Conservation (phyloP, 2,888 invertebrate genomes). For the Metellina segmentata region DNA sequence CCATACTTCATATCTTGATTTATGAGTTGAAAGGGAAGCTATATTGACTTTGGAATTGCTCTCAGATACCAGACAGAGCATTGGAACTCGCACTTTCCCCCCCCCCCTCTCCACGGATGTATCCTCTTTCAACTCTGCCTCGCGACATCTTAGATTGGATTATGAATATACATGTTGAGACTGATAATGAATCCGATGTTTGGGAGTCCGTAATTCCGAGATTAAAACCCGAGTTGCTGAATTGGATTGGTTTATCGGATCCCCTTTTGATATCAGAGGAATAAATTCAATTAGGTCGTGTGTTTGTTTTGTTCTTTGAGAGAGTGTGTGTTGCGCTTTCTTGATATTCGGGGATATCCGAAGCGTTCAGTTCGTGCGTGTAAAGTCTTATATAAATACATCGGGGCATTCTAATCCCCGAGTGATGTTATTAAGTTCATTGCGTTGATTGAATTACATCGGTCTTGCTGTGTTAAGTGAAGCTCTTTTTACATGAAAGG, state of each 20-base stretch:
- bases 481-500: too few relatives aligned
- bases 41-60: conserved; percentile 39
- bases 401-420: too few relatives aligned
- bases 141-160: conserved; percentile 16
- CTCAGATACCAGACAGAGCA: neutral
- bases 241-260: neutral
- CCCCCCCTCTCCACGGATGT: too few relatives aligned
- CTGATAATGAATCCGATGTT: neutral
- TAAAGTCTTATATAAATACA: too few relatives aligned
- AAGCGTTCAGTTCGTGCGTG: too few relatives aligned
- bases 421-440: too few relatives aligned
- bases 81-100: neutral
- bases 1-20: conserved; percentile 25
- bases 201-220: neutral
- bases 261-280: neutral
- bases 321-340: too few relatives aligned
- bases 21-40: conserved; percentile 8
- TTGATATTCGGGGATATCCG: too few relatives aligned
- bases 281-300: neutral
- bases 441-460: too few relatives aligned
- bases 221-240: neutral
- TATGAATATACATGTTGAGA: conserved; percentile 15
- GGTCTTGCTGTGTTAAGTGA: too few relatives aligned
- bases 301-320: too few relatives aligned
- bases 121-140: neutral